Conservation (phyloP, 2,113 vertebrate genomes). For the Podilymbus podiceps region DNA sequence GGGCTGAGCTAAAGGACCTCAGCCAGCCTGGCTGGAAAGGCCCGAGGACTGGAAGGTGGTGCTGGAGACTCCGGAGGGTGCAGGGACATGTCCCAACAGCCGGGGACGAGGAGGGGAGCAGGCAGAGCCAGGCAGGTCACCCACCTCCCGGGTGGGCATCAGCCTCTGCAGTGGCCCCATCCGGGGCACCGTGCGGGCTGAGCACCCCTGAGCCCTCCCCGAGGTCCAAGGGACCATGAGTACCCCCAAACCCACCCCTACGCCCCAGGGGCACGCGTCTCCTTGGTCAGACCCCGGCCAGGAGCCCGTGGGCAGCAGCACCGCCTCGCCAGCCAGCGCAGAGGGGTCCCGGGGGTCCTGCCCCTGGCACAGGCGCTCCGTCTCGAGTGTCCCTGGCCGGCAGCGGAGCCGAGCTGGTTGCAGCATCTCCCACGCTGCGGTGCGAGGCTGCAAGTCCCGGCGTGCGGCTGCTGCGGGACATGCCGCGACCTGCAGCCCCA, state of each 20-base stretch:
- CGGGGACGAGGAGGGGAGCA: accelerated
- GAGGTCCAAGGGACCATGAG: accelerated
- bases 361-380: neutral
- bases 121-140: neutral
- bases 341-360: neutral
- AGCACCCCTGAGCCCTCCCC: neutral
- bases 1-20: neutral
- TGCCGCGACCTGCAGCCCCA: neutral
- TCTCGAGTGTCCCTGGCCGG: accelerated
- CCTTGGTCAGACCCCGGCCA: neutral
- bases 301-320: accelerated
- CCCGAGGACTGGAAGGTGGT: accelerated
- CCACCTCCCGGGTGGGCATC: accelerated
- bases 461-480: accelerated
- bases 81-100: accelerated
- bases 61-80: accelerated
- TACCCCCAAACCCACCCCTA: neutral
- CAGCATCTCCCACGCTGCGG: neutral
- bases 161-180: neutral
- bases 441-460: neutral
- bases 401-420: neutral
- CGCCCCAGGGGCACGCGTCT: accelerated
- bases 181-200: neutral
- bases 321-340: accelerated
- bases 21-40: accelerated